A percentile compares a stretch with the other conserved stretches of the same genome.
Conservation (phyloP, 2,797 vertebrate species). For the Sitta carolinensis region DNA sequence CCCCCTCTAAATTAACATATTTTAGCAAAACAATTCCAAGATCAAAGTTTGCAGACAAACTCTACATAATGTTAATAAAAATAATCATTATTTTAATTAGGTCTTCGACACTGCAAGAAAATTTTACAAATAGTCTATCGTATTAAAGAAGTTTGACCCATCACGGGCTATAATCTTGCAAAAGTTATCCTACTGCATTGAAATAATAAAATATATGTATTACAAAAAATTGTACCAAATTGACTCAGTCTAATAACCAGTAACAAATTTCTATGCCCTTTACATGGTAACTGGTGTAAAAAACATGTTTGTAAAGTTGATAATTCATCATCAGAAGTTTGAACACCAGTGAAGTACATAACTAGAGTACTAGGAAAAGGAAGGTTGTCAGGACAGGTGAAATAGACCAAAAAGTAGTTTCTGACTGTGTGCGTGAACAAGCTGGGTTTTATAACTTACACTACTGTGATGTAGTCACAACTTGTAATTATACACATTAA, state of each 20-base stretch:
- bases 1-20: background rate
- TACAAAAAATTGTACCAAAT: background rate
- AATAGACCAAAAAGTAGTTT: background rate
- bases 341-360: background rate
- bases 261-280: background rate
- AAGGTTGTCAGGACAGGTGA: background rate
- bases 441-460: background rate
- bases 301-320: background rate
- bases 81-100: background rate
- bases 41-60: background rate
- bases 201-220: background rate
- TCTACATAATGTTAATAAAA: background rate
- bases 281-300: background rate
- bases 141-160: background rate
- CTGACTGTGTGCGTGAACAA: background rate
- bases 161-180: background rate
- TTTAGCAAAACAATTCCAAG: background rate
- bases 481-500: background rate
- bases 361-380: background rate
- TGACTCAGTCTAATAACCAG: background rate
- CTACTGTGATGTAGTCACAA: background rate
- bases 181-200: background rate
- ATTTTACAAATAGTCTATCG: background rate
- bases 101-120: background rate
- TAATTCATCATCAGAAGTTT: background rate